phyloP scores from a whole-genome alignment of 2,888 invertebrate species.

The Habroteleia sp. region DNA sequence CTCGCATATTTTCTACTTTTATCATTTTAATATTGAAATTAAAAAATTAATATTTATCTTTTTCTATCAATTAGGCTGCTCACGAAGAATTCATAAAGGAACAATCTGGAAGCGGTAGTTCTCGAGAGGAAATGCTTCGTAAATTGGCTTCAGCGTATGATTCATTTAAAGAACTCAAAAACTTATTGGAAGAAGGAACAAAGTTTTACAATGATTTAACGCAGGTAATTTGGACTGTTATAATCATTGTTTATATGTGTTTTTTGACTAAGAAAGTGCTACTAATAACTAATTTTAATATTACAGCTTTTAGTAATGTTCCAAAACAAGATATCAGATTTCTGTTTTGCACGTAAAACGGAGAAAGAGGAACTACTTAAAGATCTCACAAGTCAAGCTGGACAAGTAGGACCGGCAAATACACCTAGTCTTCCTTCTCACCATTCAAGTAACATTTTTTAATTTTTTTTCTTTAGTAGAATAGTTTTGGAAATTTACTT shows the following conservation, averaged over 20 bases:
- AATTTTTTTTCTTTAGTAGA: too few species aligned
- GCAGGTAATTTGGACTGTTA: slow-evolving; percentile 81
- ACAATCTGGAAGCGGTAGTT: slow-evolving; percentile 80
- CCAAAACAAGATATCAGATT: slow-evolving; percentile 98
- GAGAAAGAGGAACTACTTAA: slow-evolving; percentile 99
- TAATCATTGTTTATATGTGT: too few species aligned
- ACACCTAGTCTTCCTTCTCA: slow-evolving; percentile 84
- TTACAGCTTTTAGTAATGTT: slow-evolving; percentile 92
- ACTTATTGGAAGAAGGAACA: slow-evolving; percentile 96
- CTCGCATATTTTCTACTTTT: too few species aligned
- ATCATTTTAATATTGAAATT: too few species aligned
- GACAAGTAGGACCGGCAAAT: slow-evolving; percentile 83
- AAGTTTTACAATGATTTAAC: slow-evolving; percentile 97
- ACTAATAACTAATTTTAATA: slow-evolving; percentile 8
- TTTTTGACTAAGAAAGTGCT: background rate
- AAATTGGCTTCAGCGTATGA: slow-evolving; percentile 95
- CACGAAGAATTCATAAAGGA: slow-evolving; percentile 83
- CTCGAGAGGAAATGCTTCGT: slow-evolving; percentile 90
- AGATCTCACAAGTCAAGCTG: slow-evolving; percentile 93
- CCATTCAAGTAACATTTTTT: slow-evolving; percentile 78
- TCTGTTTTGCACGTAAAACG: slow-evolving; percentile 98
- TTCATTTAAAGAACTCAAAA: slow-evolving; percentile 93
- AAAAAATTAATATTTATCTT: slow-evolving; percentile 7
- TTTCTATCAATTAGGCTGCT: slow-evolving; percentile 68
- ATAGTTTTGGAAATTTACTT: too few species aligned